Base-by-base conservation (phyloP, 2,888 invertebrate genomes). In the Mesochorus sp. region DNA sequence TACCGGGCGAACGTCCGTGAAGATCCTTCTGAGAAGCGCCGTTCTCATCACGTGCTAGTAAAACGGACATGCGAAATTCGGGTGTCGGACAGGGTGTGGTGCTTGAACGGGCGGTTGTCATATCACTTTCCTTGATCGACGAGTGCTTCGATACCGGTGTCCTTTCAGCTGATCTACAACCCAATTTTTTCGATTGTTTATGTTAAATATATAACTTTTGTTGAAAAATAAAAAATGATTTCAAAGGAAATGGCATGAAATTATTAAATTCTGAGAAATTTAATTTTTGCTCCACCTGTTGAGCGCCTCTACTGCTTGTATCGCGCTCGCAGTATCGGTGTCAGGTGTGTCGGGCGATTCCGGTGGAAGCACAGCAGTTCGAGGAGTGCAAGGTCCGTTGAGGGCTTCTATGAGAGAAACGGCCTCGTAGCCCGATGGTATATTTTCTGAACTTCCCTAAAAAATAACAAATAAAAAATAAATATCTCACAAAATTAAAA, bases 321-420 rank as follows among this genome's bases (percentile, higher is more conserved):
- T 91, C 3, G 93, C 92, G 73, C 87, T 91, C 4, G 93, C 92
- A 68, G 94, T 93, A 85, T 95, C 95, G 26, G 94, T 94, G 82
- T 95, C 95, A 0, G 93, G 93, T 8, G 93, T 93, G 76, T 93
- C 93, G 0, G 93, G 92, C 31, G 92, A 90, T 80, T 92, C 90
- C 4, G 92, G 90, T n/a, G 91, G 91, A 12, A 91, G 88, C 14
- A 87, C 84, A 31, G 88, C 85, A 62, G 88, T 88, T 81, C 93
- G 92, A 61, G 93, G 93, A 34, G 93, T 92, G 85, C 94, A 95
- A 4, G 98, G 98, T 0, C 99, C 99, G 92, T 99, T 99, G 66
- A 99, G 92, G 2, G 99, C 99, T 92, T 99, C 99, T 83, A 99
- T 96, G 64, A 99, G 93, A 0, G 98, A 97, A 64, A 99, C 97